Conservation (phyloP, 1,140 invertebrate species). For the Panagrolaimus sp. region DNA sequence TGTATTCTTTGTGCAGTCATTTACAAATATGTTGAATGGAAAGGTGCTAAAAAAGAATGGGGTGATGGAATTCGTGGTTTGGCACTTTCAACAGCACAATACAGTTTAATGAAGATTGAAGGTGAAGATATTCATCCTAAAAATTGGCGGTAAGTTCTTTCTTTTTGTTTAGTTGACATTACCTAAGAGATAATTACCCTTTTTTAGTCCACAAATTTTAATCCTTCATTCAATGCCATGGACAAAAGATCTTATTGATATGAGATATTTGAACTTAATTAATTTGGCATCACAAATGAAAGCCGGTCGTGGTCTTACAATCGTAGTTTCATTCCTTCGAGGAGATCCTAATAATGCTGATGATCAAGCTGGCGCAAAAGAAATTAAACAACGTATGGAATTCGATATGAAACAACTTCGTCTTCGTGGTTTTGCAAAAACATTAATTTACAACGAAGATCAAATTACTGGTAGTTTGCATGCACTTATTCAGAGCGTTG, state of each 20-base stretch:
- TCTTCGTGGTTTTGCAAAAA: slow-evolving; percentile 53
- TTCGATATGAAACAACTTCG: slow-evolving; percentile 45
- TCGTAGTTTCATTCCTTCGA: slow-evolving; percentile 81
- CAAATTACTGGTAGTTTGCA: slow-evolving; percentile 72
- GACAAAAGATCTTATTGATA: slow-evolving; percentile 50
- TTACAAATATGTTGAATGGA: slow-evolving; percentile 99
- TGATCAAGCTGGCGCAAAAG: slow-evolving; percentile 30
- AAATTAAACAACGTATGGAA: slow-evolving; percentile 47
- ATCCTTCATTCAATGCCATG: slow-evolving; percentile 54
- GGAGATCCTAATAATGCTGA: slow-evolving; percentile 61
- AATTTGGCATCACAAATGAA: slow-evolving; percentile 54
- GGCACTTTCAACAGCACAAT: slow-evolving; percentile 88
- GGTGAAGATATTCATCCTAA: slow-evolving; percentile 56
- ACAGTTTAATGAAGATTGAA: slow-evolving; percentile 67
- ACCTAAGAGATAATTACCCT: neutral
- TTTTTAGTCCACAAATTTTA: slow-evolving; percentile 46
- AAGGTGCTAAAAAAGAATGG: slow-evolving; percentile 99
- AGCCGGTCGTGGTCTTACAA: slow-evolving; percentile 73
- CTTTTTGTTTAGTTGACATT: slow-evolving; percentile 11
- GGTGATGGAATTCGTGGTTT: slow-evolving; percentile 96
- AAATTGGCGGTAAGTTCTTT: slow-evolving; percentile 43
- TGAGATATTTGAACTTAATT: slow-evolving; percentile 52
- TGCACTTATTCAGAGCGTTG: slow-evolving; percentile 76
- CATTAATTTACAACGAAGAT: slow-evolving; percentile 49
- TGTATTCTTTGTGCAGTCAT: slow-evolving; percentile 86